Evolutionary conservation across 92 coral and sea anemone genomes (phyloP), one percentile per base, ranked within the genome.

Genomic region (Nematostella vectensis): DNA sequence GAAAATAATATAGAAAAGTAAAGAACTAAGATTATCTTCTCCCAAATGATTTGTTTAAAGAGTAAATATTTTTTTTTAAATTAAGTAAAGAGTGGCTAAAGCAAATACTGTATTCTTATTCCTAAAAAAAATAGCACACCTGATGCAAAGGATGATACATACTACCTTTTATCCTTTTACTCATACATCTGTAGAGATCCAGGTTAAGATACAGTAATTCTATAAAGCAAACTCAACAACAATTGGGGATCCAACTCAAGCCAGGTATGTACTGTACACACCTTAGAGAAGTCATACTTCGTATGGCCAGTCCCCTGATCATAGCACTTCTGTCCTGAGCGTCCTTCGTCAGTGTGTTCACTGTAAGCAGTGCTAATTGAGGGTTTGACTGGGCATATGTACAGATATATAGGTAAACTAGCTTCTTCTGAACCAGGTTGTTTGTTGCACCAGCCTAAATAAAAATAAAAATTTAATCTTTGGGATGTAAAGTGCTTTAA

Each of bases 241-340:
- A 33, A 33, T 6, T 33, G 6, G 15, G 6, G 15, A 33, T 33
- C 8, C 6, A 33, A 6, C 15, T 33, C 40, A 6, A 33, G 15
- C 15, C 8, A 33, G 40, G 8, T 33, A 33, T 15, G 40, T 33
- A 33, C 6, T 33, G 8, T 6, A 6, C 8, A 33, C 42, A 91
- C 98, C 91, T 91, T 22, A 91, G 52, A 31, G 98, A 91, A 21
- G 93, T 83, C 96, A 91, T 87, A 75, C 98, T 91, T 61, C 93
- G 77, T 28, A 91, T 62, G 33, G 98, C 98, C 31, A 91, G 88
- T 38, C 98, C 98, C 82, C 98, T 69, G 69, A 91, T 78, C 93
- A 86, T 82, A 31, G 95, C 79, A 69, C 88, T 82, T 24, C 88
- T 82, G 78, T 87, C 98, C 39, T 87, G 80, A 6, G 83, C 66